phyloP scores from a whole-genome alignment of 2,888 invertebrate species.

The Andrena fulva region DNA sequence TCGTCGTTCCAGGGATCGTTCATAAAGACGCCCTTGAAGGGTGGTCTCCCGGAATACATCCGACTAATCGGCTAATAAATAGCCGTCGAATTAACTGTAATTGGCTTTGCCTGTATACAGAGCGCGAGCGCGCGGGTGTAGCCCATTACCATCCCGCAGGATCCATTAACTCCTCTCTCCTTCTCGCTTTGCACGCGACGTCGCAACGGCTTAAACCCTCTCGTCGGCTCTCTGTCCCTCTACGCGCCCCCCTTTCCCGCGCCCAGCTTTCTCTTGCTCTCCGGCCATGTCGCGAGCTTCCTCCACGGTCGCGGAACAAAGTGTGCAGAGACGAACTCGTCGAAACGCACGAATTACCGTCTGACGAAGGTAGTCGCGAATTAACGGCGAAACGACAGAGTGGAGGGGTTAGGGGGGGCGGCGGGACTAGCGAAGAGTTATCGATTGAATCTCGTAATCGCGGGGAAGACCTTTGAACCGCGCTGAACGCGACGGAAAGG shows the following conservation, averaged over 20 bases:
- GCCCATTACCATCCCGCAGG: constrained; percentile 77
- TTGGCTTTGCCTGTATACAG: constrained; percentile 73
- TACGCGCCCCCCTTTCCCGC: constrained; percentile 7
- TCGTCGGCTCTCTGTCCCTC: constrained; percentile 1
- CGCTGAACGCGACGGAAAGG: constrained; percentile 5
- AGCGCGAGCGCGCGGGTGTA: constrained; percentile 60
- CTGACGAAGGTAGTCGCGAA: constrained; percentile 43
- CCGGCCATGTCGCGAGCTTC: neutral
- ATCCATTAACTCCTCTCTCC: constrained; percentile 72
- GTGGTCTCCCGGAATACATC: constrained; percentile 63
- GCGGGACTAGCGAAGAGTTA: constrained; percentile 36
- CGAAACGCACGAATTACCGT: constrained; percentile 50
- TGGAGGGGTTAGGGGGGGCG: neutral
- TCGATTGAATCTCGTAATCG: constrained; percentile 55
- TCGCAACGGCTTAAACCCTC: constrained; percentile 57
- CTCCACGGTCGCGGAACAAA: constrained; percentile 42
- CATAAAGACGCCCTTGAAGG: constrained; percentile 60
- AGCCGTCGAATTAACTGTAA: constrained; percentile 71
- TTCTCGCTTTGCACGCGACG: constrained; percentile 61
- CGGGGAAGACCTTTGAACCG: constrained; percentile 46
- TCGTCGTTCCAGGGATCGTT: constrained; percentile 45
- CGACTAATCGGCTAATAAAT: constrained; percentile 72
- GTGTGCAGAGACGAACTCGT: constrained; percentile 42
- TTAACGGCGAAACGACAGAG: constrained; percentile 33
- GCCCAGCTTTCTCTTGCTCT: constrained; percentile 12